Percentiles rank a stretch among this genome's conserved stretches.
phyloP scores from a whole-genome alignment of 2,888 invertebrate species.

The Agrotis exclamationis region DNA sequence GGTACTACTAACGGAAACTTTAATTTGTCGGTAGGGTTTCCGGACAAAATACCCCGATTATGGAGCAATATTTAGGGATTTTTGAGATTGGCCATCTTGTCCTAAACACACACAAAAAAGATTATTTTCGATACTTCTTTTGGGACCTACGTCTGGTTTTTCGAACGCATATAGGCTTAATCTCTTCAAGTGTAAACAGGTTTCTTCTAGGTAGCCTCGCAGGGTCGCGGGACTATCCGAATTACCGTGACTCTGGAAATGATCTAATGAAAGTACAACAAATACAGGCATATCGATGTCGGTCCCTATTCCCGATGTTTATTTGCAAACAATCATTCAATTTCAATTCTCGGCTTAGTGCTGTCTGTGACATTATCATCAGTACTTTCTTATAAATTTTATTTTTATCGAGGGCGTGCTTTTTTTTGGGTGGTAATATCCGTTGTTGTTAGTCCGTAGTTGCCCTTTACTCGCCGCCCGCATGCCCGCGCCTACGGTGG shows the following conservation, averaged over 20 bases:
- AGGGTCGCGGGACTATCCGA: too few species aligned
- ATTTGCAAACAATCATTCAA: neutral
- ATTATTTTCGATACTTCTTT: neutral
- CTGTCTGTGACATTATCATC: neutral
- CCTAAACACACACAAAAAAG: neutral
- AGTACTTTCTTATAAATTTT: too few species aligned
- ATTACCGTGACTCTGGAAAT: too few species aligned
- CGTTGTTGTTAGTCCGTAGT: too few species aligned
- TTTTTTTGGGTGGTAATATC: too few species aligned
- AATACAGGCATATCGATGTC: neutral
- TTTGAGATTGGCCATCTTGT: neutral
- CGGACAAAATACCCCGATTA: neutral
- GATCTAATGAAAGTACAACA: slow-evolving; percentile 28
- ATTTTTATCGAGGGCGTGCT: too few species aligned
- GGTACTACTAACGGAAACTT: slow-evolving; percentile 1
- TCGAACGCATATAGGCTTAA: too few species aligned
- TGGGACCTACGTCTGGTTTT: too few species aligned
- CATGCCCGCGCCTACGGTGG: too few species aligned
- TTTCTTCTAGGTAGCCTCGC: too few species aligned
- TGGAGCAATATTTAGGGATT: neutral
- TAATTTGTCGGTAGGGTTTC: neutral
- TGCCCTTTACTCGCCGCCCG: too few species aligned
- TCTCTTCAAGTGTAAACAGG: too few species aligned
- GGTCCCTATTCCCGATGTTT: neutral
- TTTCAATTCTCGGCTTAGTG: neutral